Percentiles rank a stretch among this genome's conserved stretches.
Conservation (phyloP, 1,140 invertebrate genomes). For the Ectropis grisescens region DNA sequence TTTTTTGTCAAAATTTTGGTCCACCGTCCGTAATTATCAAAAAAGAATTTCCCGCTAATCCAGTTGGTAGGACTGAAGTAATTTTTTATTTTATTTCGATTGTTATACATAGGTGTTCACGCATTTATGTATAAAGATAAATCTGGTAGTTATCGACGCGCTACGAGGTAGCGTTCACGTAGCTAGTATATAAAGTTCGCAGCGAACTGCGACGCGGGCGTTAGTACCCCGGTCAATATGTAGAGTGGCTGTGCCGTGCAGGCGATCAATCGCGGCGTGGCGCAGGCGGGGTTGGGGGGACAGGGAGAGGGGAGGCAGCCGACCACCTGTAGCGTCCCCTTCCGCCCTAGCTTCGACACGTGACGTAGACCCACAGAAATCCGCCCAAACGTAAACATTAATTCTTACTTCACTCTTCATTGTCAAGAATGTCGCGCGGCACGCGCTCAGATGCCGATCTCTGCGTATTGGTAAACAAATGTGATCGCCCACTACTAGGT, state of each 20-base stretch:
- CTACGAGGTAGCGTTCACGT: constrained; percentile 18
- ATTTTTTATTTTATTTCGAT: too few species aligned
- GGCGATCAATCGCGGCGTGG: constrained; percentile 51
- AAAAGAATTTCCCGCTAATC: too few species aligned
- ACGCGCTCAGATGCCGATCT: constrained; percentile 53
- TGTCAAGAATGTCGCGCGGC: constrained; percentile 56
- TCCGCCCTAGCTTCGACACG: constrained; percentile 40
- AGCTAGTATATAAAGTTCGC: constrained; percentile 36
- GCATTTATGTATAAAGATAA: too few species aligned
- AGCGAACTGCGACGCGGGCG: constrained; percentile 47
- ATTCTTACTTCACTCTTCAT: constrained; percentile 66
- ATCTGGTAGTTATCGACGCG: too few species aligned
- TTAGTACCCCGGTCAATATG: constrained; percentile 61
- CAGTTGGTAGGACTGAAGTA: too few species aligned
- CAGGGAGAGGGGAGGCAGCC: constrained; percentile 11
- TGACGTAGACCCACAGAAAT: constrained; percentile 60
- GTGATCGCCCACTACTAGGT: constrained; percentile 9
- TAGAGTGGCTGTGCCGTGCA: constrained; percentile 57
- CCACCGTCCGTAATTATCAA: too few species aligned
- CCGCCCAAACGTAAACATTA: constrained; percentile 68
- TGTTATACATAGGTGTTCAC: too few species aligned
- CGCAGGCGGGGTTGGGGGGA: constrained; percentile 4
- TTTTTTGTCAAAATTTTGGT: too few species aligned
- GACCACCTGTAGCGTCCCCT: constrained; percentile 53
- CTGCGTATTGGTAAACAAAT: constrained; percentile 62